A percentile compares a stretch with the other conserved stretches of the same genome.
phyloP scores from a whole-genome alignment of 1,140 invertebrate genomes.

The Brachionus rubens region DNA sequence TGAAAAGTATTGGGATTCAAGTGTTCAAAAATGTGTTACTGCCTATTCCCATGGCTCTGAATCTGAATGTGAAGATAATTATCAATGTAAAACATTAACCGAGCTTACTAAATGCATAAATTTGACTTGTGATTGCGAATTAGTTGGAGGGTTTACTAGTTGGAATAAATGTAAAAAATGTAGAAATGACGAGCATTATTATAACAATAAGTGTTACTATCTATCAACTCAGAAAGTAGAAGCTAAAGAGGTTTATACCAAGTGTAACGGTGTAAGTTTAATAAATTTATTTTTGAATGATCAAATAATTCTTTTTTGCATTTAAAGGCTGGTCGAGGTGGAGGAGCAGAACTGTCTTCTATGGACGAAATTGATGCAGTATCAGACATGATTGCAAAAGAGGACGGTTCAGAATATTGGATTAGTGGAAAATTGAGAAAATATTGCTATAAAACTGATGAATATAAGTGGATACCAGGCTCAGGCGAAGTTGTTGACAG shows the following conservation, averaged over 20 bases:
- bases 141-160: neutral
- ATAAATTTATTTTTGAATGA: neutral
- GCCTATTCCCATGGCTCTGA: neutral
- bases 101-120: constrained; percentile 2
- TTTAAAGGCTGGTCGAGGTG: no score
- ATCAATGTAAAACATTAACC: neutral
- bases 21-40: neutral
- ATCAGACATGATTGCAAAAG: no score
- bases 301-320: no score
- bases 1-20: constrained; percentile 5
- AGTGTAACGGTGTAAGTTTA: neutral
- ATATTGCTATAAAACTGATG: rapidly evolving
- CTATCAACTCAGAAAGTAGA: neutral
- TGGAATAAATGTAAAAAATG: constrained; percentile 9
- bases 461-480: neutral
- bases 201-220: constrained; percentile 14
- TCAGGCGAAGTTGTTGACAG: neutral
- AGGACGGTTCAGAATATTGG: neutral
- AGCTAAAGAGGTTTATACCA: neutral
- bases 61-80: neutral
- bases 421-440: neutral
- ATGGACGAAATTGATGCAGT: neutral
- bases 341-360: neutral
- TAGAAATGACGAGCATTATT: neutral
- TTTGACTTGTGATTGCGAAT: neutral